phyloP scores from a whole-genome alignment of 2,888 invertebrate genomes.

The Erebia palarica region DNA sequence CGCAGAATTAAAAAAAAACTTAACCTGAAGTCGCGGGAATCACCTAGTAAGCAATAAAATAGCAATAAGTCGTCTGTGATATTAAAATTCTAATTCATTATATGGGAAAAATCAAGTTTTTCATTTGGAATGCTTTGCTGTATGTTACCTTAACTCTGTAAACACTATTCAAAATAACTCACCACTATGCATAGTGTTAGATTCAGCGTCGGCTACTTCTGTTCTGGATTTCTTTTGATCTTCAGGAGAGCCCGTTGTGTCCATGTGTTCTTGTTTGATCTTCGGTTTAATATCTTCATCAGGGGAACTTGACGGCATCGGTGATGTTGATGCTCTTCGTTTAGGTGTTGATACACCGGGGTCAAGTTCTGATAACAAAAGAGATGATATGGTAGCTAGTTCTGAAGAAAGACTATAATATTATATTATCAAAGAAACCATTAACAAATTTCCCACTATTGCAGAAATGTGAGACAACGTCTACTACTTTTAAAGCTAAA shows the following conservation, averaged over 20 bases:
- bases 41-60: too few species aligned
- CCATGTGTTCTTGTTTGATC: slow-evolving; percentile 87
- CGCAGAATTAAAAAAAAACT: too few species aligned
- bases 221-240: slow-evolving; percentile 89
- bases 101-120: too few species aligned
- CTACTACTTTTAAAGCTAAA: too few species aligned
- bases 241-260: slow-evolving; percentile 85
- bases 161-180: slow-evolving; percentile 61
- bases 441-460: too few species aligned
- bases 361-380: slow-evolving; percentile 62
- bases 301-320: slow-evolving; percentile 78
- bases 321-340: slow-evolving; percentile 81
- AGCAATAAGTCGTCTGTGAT: too few species aligned
- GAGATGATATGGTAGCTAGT: neutral
- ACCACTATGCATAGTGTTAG: slow-evolving; percentile 96
- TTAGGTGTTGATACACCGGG: slow-evolving; percentile 84
- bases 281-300: slow-evolving; percentile 79
- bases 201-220: slow-evolving; percentile 93
- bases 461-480: too few species aligned
- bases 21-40: too few species aligned
- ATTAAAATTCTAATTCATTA: too few species aligned
- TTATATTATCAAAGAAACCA: too few species aligned
- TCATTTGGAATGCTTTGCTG: too few species aligned
- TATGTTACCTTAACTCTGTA: too few species aligned
- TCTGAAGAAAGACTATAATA: neutral